Percentiles rank a stretch among this genome's conserved stretches.
These are phyloP conservation scores for Octodonta nipae DNA, from an alignment of 2,888 invertebrate genomes.

Conservation along the genomic window DNA sequence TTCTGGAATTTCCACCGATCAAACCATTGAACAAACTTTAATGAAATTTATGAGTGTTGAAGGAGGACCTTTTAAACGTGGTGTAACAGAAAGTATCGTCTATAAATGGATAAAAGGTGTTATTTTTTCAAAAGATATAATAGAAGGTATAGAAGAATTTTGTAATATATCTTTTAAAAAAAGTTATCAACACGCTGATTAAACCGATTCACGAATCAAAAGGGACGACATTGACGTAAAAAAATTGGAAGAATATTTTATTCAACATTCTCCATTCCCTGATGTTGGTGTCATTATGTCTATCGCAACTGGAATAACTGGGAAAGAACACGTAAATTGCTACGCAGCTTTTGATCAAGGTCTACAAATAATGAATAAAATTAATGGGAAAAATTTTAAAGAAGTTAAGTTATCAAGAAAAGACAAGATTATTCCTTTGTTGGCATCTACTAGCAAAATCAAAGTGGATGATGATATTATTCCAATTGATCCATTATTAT, in stretches of 20 bases:
- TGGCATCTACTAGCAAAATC: conserved; percentile 3
- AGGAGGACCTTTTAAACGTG: conserved; percentile 7
- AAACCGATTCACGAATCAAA: conserved; percentile 7
- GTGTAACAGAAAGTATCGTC: conserved; percentile 7
- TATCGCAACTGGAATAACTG: conserved; percentile 7
- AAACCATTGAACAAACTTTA: conserved; percentile 12
- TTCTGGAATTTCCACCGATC: conserved; percentile 6
- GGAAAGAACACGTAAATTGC: conserved; percentile 3
- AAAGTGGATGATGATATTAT: conserved; percentile 4
- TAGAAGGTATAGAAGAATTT: conserved; percentile 6
- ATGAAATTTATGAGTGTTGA: conserved; percentile 6
- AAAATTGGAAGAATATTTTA: conserved; percentile 5
- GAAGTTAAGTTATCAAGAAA: conserved; percentile 5
- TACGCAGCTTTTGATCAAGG: conserved; percentile 7
- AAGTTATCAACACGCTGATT: conserved; percentile 7
- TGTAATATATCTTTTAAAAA: conserved; percentile 3
- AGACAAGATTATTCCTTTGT: conserved; percentile 4
- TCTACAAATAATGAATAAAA: conserved; percentile 5
- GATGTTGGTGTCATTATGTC: conserved; percentile 5
- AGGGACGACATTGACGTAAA: conserved; percentile 5
- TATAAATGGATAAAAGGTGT: conserved; percentile 8
- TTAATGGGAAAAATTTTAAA: conserved; percentile 5
- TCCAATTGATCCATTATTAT: conserved; percentile 7
- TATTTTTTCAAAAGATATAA: conserved; percentile 7
- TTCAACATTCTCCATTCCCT: conserved; percentile 7